Base-by-base conservation (phyloP, 2,113 vertebrate genomes). In the Cyanocitta stelleri region DNA sequence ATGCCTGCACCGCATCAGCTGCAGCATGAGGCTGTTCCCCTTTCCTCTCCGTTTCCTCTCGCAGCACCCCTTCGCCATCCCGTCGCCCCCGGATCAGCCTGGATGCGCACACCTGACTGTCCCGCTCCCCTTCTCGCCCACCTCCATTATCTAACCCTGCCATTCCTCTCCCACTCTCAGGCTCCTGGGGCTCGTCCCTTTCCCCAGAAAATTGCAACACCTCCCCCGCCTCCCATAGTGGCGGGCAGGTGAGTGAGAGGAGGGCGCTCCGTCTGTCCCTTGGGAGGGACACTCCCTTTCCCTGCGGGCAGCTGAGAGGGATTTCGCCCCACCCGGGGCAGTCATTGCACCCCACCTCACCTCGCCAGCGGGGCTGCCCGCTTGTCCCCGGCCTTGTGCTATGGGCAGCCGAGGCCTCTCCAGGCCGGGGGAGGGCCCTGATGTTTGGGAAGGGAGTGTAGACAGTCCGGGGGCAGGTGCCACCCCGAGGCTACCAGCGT, bases 121-220 rank as follows among this genome's bases (percentile, higher is more conserved):
- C 80, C 90, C 12, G 20, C 52, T 72, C 17, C 68, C 37, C 73
- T 90, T 11, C 90, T 68, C 46, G 2, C 85, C 93, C 92, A 80
- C 87, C 46, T 66, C 48, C 55, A 55, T 79, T 39, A 52, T 62
- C 72, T 29, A 94, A 80, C 61, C 67, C 61, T 3, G 3, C 64
- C 64, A 30, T 74, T 69, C 66, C 64, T 39, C 55, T 77, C 89
- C 88, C 55, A 30, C 83, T 67, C 61, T 14, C 33, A 18, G 3
- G 4, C 33, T 85, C 63, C 51, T 1, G 3, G 39, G 76, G 51
- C 84, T 85, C n/a, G 2, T 51, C 80, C 74, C 87, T 85, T 83
- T 79, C 62, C 82, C 75, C 93, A 89, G 21, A n/a, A 11, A 52
- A 29, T 88, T 95, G 79, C 92, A 72, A 95, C 84, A 84, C 61